A percentile compares a stretch with the other conserved stretches of the same genome.
These are phyloP conservation scores for Julus scandinavius DNA, from an alignment of 2,888 invertebrate genomes.

Conservation along the genomic window DNA sequence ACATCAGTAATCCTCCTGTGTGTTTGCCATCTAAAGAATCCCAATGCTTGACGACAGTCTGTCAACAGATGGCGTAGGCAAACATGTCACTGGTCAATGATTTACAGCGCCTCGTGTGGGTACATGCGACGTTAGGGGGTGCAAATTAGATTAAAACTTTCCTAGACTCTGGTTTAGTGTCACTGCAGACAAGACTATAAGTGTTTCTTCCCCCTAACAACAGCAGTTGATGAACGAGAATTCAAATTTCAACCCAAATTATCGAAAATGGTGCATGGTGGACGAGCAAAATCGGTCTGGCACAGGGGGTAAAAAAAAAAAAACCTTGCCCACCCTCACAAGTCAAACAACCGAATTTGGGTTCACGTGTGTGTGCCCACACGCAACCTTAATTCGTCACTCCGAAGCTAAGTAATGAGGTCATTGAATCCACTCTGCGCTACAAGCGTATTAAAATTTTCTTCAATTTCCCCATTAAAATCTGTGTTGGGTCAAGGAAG, in stretches of 20 bases:
- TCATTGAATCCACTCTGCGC: conserved; percentile 10
- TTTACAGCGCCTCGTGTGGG: too few relatives aligned
- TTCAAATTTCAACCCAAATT: conserved; percentile 20
- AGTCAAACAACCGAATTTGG: neutral
- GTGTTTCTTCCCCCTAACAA: neutral
- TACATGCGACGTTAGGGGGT: too few relatives aligned
- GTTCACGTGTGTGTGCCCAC: conserved; percentile 15
- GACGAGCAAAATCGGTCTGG: conserved; percentile 22
- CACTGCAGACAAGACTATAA: too few relatives aligned
- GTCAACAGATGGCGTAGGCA: too few relatives aligned
- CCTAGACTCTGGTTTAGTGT: too few relatives aligned
- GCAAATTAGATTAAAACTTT: too few relatives aligned
- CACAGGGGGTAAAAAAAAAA: neutral
- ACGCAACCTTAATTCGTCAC: conserved; percentile 37
- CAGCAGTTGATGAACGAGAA: neutral
- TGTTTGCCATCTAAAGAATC: too few relatives aligned
- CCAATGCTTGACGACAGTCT: too few relatives aligned
- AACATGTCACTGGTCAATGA: too few relatives aligned
- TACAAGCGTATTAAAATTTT: neutral
- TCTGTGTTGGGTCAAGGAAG: conserved; percentile 48
- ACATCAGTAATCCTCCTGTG: too few relatives aligned
- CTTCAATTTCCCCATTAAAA: conserved; percentile 47
- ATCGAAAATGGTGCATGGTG: neutral
- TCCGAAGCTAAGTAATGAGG: conserved; percentile 37
- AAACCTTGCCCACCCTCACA: neutral